Base-by-base conservation (phyloP, 2,113 vertebrate species). In the Prunella himalayana region DNA sequence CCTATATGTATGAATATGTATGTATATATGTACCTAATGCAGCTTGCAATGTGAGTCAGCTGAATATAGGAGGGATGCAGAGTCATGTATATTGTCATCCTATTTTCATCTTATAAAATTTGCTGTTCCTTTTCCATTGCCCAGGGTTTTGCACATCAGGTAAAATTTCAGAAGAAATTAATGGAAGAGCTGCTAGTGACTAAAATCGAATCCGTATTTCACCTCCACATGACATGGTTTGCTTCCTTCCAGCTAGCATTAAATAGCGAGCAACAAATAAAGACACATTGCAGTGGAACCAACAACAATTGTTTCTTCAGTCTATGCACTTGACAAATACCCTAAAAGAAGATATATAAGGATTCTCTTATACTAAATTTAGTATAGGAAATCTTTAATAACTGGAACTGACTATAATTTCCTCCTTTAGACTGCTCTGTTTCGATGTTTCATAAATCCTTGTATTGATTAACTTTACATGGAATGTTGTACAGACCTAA, bases 321-420 rank as follows among this genome's bases (percentile, higher is more conserved):
- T 91, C 89, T 94, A 75, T 70, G 91, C 63, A 19, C 78, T 96
- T 97, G 97, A 98, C 90, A 94, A 98, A 97, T 97, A 94, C 57
- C 61, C 59, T 92, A 39, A 97, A 98, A 97, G 89, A 97, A 97
- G 96, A 97, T 96, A 68, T 96, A 98, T 97, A 97, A 96, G 59
- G n/a, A 97, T 97, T 97, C 93, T 82, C 63, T 96, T 95, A 92
- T 93, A 97, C 94, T 97, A 97, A 98, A 98, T 97, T 98, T 97
- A 91, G 80, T 96, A 95, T 96, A 88, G 89, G 97, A 98, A 97
- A 98, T 97, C 96, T 98, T 98, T 98, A 98, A 98, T 98, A 98
- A 97, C 96, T 97, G 94, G 93, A 97, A 97, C 93, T 92, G 95
- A 97, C 96, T 96, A 97, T 97, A 97, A 97, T 97, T 98, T 98